Conservation (phyloP, 2,888 invertebrate species). For the Endotricha flammealis region DNA sequence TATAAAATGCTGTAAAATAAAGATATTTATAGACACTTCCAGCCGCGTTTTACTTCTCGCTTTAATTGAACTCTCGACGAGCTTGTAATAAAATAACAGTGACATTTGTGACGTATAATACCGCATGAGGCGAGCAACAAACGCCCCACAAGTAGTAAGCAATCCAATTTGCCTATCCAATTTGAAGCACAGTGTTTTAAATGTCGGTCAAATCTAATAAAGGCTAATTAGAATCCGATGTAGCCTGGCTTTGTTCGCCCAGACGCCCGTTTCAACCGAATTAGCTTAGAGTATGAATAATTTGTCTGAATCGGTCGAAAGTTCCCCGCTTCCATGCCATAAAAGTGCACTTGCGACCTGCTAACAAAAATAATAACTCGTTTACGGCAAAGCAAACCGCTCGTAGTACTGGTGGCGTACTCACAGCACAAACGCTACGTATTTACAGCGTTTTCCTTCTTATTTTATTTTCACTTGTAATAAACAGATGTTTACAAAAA, state of each 20-base stretch:
- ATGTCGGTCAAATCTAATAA: slow-evolving; percentile 69
- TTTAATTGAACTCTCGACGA: slow-evolving; percentile 1
- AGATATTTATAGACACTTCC: too few species aligned
- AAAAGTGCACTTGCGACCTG: neutral
- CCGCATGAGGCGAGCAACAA: neutral
- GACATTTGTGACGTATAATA: slow-evolving; percentile 3
- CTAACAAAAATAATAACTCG: neutral
- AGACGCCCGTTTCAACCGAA: slow-evolving; percentile 39
- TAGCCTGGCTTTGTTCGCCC: slow-evolving; percentile 36
- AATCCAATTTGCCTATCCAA: slow-evolving; percentile 54
- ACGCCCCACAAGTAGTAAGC: slow-evolving; percentile 42
- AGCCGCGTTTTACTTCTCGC: neutral
- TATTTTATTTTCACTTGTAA: too few species aligned
- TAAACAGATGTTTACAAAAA: too few species aligned
- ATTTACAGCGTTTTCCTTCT: too few species aligned
- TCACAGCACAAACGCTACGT: too few species aligned
- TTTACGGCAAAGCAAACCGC: neutral
- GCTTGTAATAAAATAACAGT: slow-evolving; percentile 2
- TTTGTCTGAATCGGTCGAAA: slow-evolving; percentile 41
- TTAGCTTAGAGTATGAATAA: slow-evolving; percentile 48
- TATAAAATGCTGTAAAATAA: too few species aligned
- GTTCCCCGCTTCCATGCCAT: slow-evolving; percentile 39
- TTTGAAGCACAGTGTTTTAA: slow-evolving; percentile 57
- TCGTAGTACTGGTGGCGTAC: too few species aligned
- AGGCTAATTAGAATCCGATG: slow-evolving; percentile 65